These are phyloP conservation scores for Neoascia interrupta DNA, from an alignment of 2,888 invertebrate species.

Conservation along the genomic window DNA sequence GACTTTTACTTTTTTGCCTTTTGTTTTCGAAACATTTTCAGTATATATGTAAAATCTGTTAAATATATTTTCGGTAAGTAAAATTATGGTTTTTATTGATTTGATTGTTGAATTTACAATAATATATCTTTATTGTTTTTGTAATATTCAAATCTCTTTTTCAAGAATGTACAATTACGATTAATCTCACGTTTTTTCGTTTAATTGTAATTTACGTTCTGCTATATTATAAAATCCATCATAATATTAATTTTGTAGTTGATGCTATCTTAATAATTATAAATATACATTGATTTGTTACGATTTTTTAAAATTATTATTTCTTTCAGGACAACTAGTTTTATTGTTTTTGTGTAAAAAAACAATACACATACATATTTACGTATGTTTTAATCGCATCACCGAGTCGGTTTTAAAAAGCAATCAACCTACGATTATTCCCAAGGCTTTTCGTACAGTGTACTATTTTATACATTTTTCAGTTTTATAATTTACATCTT, in stretches of 20 bases:
- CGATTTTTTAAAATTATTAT: slow-evolving; percentile 66
- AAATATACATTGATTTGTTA: slow-evolving; percentile 53
- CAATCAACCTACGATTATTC: slow-evolving; percentile 38
- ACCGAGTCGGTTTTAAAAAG: slow-evolving; percentile 34
- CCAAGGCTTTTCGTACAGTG: slow-evolving; percentile 49
- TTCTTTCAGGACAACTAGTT: slow-evolving; percentile 71
- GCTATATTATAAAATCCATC: slow-evolving; percentile 35
- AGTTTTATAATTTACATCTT: slow-evolving; percentile 55
- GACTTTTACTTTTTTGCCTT: slow-evolving; percentile 47
- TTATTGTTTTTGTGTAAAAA: slow-evolving; percentile 71
- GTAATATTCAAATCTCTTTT: slow-evolving; percentile 72
- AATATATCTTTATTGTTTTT: slow-evolving; percentile 35
- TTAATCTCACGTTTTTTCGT: slow-evolving; percentile 50
- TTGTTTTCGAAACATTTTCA: slow-evolving; percentile 44
- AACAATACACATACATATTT: slow-evolving; percentile 63
- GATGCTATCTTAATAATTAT: slow-evolving; percentile 47
- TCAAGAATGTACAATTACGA: slow-evolving; percentile 69
- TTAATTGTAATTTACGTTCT: slow-evolving; percentile 65
- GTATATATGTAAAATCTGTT: slow-evolving; percentile 58
- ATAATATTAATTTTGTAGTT: slow-evolving; percentile 36
- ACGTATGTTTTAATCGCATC: slow-evolving; percentile 53
- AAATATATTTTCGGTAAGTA: slow-evolving; percentile 71
- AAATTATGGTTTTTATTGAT: slow-evolving; percentile 69
- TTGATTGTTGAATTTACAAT: slow-evolving; percentile 51
- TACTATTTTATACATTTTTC: slow-evolving; percentile 46